Evolutionary conservation across 2,888 invertebrate species (phyloP).

Genomic region (Acutogordius australiensis): DNA sequence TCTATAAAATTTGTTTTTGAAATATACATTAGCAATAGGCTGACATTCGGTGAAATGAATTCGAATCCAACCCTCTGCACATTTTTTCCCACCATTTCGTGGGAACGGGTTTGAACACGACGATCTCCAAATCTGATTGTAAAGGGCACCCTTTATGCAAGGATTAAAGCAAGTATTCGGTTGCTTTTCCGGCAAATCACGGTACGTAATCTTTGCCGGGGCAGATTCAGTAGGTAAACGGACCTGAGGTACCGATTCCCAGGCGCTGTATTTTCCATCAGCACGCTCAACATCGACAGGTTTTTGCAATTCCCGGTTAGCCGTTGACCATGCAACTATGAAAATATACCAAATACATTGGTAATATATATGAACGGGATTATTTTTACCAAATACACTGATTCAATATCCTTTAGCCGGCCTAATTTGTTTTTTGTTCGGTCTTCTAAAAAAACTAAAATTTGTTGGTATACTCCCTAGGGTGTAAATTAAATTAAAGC

Average conservation of each 20-base stretch:
- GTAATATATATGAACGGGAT: too few relatives aligned
- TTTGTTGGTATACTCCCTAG: too few relatives aligned
- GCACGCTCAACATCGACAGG: too few relatives aligned
- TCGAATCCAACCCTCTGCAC: not conserved
- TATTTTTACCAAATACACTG: too few relatives aligned
- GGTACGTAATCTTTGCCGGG: not conserved
- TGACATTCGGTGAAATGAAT: not conserved
- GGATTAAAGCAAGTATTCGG: not conserved
- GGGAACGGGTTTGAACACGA: not conserved
- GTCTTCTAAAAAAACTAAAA: too few relatives aligned
- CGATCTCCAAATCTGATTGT: not conserved
- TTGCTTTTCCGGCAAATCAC: not conserved
- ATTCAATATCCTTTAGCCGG: too few relatives aligned
- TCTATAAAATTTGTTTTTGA: too few relatives aligned
- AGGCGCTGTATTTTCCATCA: not conserved
- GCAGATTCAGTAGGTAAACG: not conserved
- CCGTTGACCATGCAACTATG: too few relatives aligned
- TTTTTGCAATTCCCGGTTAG: too few relatives aligned
- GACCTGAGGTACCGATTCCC: not conserved
- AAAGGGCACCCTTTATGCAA: not conserved
- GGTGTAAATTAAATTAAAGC: too few relatives aligned
- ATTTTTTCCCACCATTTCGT: not conserved
- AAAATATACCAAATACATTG: too few relatives aligned
- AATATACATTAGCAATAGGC: not conserved
- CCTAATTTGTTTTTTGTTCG: too few relatives aligned